Evolutionary conservation across 1,140 invertebrate genomes (phyloP).

Genomic region (Philaenus spumarius): DNA sequence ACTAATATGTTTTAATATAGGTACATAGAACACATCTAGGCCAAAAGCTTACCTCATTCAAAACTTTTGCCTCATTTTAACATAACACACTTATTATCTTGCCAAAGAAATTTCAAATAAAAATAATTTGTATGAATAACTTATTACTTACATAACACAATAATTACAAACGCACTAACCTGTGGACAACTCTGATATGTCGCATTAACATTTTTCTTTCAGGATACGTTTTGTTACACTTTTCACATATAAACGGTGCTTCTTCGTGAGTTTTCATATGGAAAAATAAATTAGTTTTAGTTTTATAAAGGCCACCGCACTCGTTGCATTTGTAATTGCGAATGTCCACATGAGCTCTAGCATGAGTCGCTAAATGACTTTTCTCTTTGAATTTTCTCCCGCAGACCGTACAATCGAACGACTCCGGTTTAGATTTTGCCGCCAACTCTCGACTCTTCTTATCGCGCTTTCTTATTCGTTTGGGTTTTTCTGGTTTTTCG

Average conservation of each 20-base stretch:
- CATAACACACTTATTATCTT: background rate
- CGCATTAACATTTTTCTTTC: conserved; percentile 12
- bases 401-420: conserved; percentile 35
- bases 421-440: background rate
- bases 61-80: no score
- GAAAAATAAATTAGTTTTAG: conserved; percentile 16
- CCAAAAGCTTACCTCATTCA: no score
- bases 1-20: no score
- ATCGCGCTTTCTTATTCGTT: background rate
- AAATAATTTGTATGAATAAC: background rate
- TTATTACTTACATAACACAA: no score
- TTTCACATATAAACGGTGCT: conserved; percentile 13
- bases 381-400: conserved; percentile 36
- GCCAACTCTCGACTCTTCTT: background rate
- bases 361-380: conserved; percentile 30
- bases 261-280: conserved; percentile 16
- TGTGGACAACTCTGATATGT: conserved; percentile 19
- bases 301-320: conserved; percentile 15
- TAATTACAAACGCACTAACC: background rate
- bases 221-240: conserved; percentile 15
- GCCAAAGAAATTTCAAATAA: background rate
- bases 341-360: conserved; percentile 34
- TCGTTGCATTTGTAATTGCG: conserved; percentile 18
- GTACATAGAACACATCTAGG: no score
- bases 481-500: background rate